Base-by-base conservation (phyloP, 2,797 vertebrate genomes). In the Meda fulgida region DNA sequence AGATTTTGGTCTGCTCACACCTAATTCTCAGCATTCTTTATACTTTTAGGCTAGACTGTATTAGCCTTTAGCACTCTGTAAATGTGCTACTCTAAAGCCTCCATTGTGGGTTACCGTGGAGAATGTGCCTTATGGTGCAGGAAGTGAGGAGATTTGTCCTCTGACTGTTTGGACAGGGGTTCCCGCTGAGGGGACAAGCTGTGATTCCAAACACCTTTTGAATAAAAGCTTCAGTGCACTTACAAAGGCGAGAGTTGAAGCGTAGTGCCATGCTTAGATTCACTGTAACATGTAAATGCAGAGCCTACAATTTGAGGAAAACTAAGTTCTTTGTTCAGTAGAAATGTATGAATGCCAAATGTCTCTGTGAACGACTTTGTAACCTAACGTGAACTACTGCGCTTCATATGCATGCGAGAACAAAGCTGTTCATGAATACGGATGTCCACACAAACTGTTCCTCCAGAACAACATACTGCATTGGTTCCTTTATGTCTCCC, bases 101-200 rank as follows among this genome's bases (percentile, higher is more conserved):
- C 29, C 19, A 85, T 85, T 89, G 88, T 85, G 77, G 65, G 83
- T 89, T 87, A 63, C 80, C 75, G 67, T 85, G 85, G 88, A 84
- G 73, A 84, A 38, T 65, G 58, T 63, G 65, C 60, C 77, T 70
- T 60, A 55, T 19, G 55, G 73, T 81, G 77, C 70, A 71, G 83
- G 76, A 87, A 87, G 80, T 71, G 26, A 83, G 76, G 29, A 55
- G 79, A 86, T 84, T 81, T 84, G 85, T 72, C 51, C 70, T 38
- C 46, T 40, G 26, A 43, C 70, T 84, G 82, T 86, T 76, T 48
- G 70, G 84, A 84, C 81, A 83, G 69, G 46, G 82, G 63, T 84
- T 77, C 82, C 82, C 21, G 3, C 82, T 69, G 82, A 31, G 73
- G 73, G 73, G 73, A 84, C 82, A 72, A 84, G 77, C 76, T 70